Base-by-base conservation (phyloP, 2,113 vertebrate species). In the Seriola dumerili region DNA sequence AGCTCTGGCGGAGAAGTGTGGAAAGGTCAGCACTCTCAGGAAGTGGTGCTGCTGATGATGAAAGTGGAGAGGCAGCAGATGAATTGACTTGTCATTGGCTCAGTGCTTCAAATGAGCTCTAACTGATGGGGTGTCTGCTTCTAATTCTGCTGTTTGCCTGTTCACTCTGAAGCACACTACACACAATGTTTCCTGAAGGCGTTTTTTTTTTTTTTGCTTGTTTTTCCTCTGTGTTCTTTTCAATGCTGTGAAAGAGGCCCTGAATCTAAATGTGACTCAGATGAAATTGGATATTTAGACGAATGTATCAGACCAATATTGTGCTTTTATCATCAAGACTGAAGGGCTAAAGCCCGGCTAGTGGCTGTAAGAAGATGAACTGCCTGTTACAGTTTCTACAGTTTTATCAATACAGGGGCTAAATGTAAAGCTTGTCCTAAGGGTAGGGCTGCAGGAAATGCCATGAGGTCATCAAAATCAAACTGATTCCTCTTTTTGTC, bases 41-140 rank as follows among this genome's bases (percentile, higher is more conserved):
- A 84, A 79, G 88, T 10, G 0, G 25, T 2, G 32, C 52, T 44
- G 62, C 64, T 21, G 62, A n/a, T 63, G 78, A 75, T 76, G 74
- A 70, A 69, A 86, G 77, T 50, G 38, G 58, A 77, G 62, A 54
- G 48, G 66, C 58, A 54, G 71, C 81, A 79, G 75, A 77, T 85
- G 70, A 81, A 89, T 69, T 84, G 78, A 81, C 65, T 78, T 78
- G 84, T 86, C 78, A 86, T 32, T 78, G 54, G 77, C 77, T 78
- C 65, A 42, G 68, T 57, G 29, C 78, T 63, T 57, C 38, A 72
- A 40, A 76, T 80, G 67, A 77, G 52, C 54, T 83, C 50, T 59
- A 79, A 80, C 58, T 74, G 84, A 86, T 70, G 69, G 66, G 48
- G 12, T 3, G 16, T 42, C 54, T 46, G 72, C 34, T 58, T 65